Conservation (phyloP, 1,140 invertebrate species). For the Euborellia annulipes region DNA sequence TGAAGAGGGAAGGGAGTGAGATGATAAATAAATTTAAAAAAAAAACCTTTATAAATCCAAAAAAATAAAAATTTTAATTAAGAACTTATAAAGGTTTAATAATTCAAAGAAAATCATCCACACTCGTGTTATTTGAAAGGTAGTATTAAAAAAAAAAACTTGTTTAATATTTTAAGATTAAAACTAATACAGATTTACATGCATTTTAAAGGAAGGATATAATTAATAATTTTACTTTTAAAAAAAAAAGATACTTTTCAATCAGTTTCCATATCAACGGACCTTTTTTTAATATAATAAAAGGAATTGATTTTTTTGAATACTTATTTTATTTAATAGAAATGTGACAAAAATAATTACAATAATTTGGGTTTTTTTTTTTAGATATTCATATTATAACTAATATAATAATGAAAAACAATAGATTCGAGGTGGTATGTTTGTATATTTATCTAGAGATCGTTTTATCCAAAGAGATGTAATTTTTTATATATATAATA, state of each 20-base stretch:
- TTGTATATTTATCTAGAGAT: too few relatives aligned
- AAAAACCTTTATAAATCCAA: background rate
- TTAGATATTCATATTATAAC: background rate
- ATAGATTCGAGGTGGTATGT: too few relatives aligned
- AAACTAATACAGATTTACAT: too few relatives aligned
- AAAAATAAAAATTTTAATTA: background rate
- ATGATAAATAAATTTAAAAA: conserved; percentile 4
- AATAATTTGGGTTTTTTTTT: background rate
- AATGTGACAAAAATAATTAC: background rate
- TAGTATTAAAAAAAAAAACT: background rate
- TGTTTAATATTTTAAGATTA: background rate
- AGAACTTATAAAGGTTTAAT: background rate
- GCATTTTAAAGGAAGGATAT: too few relatives aligned
- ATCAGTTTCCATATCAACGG: too few relatives aligned
- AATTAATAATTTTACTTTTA: too few relatives aligned
- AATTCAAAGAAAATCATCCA: background rate
- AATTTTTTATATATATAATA: too few relatives aligned
- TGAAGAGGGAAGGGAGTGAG: conserved; percentile 2
- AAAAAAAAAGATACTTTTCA: too few relatives aligned
- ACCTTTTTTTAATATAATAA: too few relatives aligned
- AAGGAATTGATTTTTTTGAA: too few relatives aligned
- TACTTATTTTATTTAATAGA: too few relatives aligned
- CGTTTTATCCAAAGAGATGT: too few relatives aligned
- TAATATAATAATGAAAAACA: background rate
- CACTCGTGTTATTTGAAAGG: background rate